phyloP scores from a whole-genome alignment of 2,888 invertebrate genomes.

The Noctua comes region DNA sequence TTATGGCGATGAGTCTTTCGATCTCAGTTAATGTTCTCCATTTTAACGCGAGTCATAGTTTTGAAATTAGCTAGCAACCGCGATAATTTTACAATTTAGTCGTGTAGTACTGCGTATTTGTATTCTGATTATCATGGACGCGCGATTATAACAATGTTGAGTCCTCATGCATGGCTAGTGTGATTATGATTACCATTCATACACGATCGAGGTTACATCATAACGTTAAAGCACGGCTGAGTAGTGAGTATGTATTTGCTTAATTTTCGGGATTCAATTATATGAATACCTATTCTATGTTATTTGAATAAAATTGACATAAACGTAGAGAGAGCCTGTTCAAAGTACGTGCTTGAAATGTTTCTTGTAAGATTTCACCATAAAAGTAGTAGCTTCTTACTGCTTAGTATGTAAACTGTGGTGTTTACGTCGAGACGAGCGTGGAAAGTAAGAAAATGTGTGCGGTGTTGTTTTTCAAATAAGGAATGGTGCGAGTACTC shows the following conservation, averaged over 20 bases:
- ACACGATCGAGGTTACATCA: conserved; percentile 2
- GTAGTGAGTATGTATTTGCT: background rate
- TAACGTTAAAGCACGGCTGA: background rate
- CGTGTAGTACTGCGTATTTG: conserved; percentile 26
- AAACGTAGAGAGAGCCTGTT: conserved; percentile 31
- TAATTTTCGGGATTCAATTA: background rate
- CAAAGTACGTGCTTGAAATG: conserved; percentile 51
- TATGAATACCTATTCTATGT: background rate
- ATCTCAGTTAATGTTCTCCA: conserved; percentile 30
- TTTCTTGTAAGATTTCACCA: conserved; percentile 61
- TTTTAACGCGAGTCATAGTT: background rate
- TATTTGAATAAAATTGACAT: conserved; percentile 36
- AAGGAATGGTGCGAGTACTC: conserved; percentile 68
- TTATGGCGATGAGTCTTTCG: conserved; percentile 33
- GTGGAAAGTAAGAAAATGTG: conserved; percentile 73
- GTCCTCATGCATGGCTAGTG: conserved; percentile 6
- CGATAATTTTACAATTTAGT: conserved; percentile 10
- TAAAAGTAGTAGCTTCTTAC: conserved; percentile 48
- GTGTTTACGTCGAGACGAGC: conserved; percentile 64
- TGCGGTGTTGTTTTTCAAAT: conserved; percentile 70
- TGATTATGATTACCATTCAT: conserved; percentile 11
- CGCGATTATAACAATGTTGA: conserved; percentile 26
- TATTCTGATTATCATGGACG: conserved; percentile 16
- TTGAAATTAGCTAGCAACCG: background rate
- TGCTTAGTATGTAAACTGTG: conserved; percentile 67